phyloP scores from a whole-genome alignment of 2,797 vertebrate species.

The Scyliorhinus canicula region DNA sequence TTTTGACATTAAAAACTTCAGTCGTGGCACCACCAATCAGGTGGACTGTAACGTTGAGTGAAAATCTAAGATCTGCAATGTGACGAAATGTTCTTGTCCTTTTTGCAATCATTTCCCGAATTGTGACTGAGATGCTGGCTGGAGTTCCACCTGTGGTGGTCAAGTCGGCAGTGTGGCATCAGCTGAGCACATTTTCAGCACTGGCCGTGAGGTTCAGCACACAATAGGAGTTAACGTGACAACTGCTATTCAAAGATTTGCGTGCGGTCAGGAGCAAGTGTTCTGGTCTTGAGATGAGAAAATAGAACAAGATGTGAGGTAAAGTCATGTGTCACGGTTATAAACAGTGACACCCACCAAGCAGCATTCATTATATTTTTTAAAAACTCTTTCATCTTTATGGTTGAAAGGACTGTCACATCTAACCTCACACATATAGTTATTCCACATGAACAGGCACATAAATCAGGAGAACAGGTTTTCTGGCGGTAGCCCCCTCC shows the following conservation, averaged over 20 bases:
- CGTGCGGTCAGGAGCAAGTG: background rate
- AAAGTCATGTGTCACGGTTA: conserved; percentile 16
- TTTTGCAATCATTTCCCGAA: background rate
- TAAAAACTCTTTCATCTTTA: conserved; percentile 12
- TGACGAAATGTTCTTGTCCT: background rate
- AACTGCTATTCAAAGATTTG: background rate
- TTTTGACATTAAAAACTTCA: background rate
- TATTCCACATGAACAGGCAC: conserved; percentile 40
- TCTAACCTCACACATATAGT: conserved; percentile 38
- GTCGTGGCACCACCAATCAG: background rate
- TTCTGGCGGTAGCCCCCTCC: background rate
- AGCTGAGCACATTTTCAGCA: background rate
- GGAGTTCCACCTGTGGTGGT: background rate
- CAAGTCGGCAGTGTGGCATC: background rate
- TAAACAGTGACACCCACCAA: background rate
- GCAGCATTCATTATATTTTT: conserved; percentile 26
- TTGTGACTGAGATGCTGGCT: background rate
- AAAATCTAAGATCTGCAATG: background rate
- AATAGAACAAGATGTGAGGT: conserved; percentile 7
- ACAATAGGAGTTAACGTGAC: background rate
- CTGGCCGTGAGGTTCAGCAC: background rate
- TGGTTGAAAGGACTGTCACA: background rate
- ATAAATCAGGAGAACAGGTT: conserved; percentile 39
- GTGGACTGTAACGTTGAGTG: background rate
- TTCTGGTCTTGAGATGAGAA: background rate